Evolutionary conservation across 2,797 vertebrate species (phyloP), one percentile per base, ranked within the genome.

Genomic region (Cynodonichthys magdalenae): DNA sequence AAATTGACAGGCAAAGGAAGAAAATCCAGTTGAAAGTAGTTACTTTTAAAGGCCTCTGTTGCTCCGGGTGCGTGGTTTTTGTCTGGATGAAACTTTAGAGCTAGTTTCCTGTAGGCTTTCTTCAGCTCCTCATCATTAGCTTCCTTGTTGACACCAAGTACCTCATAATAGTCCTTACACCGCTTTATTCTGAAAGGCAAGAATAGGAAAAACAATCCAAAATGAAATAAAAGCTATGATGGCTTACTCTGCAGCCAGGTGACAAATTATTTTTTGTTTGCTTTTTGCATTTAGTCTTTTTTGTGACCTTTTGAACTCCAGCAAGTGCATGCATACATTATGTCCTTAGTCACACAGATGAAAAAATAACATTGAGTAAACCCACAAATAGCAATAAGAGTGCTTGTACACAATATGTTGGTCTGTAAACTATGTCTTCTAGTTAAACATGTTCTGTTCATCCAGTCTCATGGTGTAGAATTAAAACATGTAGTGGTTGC

Each of bases 21-120:
- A 3, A 47, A 27, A 3, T 28, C 34, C 18, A 17, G 20, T 15
- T 18, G 3, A 48, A 29, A 4, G 1, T 53, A 61, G 74, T 94
- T 96, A 99, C 97, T 97, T 94, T 98, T 99, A 89, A 99, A 99
- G 84, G 96, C 97, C 69, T 98, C 97, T 29, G 97, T 98, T 69
- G 97, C 97, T 93, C 96, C 97, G 0, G 96, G 96, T 34, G 96
- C 95, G 2, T 95, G 96, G 73, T 99, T 99, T 91, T 99, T 99
- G 87, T 99, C 98, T 2, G 98, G 98, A 84, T 99, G 98, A 86
- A 97, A 99, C 91, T 95, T 99, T 75, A 99, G 93, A 2, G 98
- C 98, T 71, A 99, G 94, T 82, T 97, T 99, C 83, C 96, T 94
- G 82, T 99, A 99, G 62, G 97, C 95, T 81, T 95, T 99, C 91